Conservation (phyloP, 2,888 invertebrate species). For the Polydrusus pterygomalis region DNA sequence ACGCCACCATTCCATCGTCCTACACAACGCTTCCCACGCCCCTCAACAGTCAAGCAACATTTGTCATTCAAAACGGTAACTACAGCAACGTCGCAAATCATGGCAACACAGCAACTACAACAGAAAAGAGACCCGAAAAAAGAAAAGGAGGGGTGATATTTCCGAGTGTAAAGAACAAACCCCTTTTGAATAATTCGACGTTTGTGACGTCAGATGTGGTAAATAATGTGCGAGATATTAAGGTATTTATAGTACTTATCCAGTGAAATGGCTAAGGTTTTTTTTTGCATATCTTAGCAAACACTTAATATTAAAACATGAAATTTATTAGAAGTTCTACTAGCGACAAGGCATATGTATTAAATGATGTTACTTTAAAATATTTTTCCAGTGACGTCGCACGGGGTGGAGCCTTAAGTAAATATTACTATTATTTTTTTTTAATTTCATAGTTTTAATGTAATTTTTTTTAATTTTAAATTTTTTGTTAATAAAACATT, state of each 20-base stretch:
- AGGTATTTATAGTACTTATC: conserved; percentile 75
- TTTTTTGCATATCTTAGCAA: too few species aligned
- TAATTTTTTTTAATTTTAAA: too few species aligned
- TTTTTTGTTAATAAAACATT: too few species aligned
- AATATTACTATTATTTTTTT: too few species aligned
- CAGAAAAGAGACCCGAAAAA: conserved; percentile 72
- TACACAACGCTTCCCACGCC: conserved; percentile 71
- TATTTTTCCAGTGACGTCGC: too few species aligned
- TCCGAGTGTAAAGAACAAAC: conserved; percentile 93
- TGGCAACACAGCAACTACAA: conserved; percentile 66
- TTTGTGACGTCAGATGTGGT: conserved; percentile 84
- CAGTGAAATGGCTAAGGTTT: too few species aligned
- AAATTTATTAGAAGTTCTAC: too few species aligned
- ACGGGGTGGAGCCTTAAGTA: too few species aligned
- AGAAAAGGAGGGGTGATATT: conserved; percentile 91
- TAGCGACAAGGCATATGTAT: too few species aligned
- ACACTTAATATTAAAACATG: too few species aligned
- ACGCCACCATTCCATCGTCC: conserved; percentile 64
- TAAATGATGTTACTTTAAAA: too few species aligned
- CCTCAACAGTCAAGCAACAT: conserved; percentile 47
- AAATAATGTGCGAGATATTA: conserved; percentile 86
- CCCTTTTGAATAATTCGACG: conserved; percentile 87
- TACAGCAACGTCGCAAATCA: conserved; percentile 51
- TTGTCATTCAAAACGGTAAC: conserved; percentile 36
- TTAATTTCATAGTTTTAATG: too few species aligned